Evolutionary conservation across 37 sponge, comb jelly and placozoan genomes (phyloP).

Genomic region (Theonella swinhoei): DNA sequence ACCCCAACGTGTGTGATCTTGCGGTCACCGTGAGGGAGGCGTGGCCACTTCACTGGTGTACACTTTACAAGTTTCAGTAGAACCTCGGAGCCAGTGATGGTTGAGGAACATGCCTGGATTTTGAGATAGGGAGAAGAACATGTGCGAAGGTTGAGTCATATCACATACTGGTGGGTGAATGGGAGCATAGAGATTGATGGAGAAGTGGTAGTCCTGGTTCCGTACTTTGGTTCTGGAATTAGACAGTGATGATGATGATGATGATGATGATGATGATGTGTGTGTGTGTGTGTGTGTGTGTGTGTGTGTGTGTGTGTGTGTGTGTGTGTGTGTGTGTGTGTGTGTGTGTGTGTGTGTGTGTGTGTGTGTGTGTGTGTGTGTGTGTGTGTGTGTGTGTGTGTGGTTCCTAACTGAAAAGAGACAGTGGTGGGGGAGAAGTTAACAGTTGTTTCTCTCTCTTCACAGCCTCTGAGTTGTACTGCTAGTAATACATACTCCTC

Average conservation of each 20-base stretch:
- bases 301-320: too few species aligned
- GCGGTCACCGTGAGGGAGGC: neutral
- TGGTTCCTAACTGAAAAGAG: too few species aligned
- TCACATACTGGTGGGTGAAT: conserved; percentile 1
- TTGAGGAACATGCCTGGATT: conserved; percentile 3
- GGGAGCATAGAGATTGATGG: neutral
- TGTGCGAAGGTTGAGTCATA: too few species aligned
- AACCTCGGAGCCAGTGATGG: conserved; percentile 5
- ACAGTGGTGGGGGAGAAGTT: neutral
- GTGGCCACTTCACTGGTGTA: conserved; percentile 10
- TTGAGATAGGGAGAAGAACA: too few species aligned
- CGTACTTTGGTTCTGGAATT: neutral
- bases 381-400: too few species aligned
- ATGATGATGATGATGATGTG: too few species aligned
- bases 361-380: too few species aligned
- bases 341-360: too few species aligned
- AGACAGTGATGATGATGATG: neutral
- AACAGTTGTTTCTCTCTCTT: neutral
- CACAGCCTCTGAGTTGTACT: conserved; percentile 18
- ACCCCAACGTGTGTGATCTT: neutral
- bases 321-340: too few species aligned
- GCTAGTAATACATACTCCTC: neutral
- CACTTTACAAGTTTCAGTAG: conserved; percentile 13
- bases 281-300: too few species aligned
- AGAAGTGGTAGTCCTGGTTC: neutral